Evolutionary conservation across 2,113 vertebrate genomes (phyloP).

Genomic region (Indicator maculatus): DNA sequence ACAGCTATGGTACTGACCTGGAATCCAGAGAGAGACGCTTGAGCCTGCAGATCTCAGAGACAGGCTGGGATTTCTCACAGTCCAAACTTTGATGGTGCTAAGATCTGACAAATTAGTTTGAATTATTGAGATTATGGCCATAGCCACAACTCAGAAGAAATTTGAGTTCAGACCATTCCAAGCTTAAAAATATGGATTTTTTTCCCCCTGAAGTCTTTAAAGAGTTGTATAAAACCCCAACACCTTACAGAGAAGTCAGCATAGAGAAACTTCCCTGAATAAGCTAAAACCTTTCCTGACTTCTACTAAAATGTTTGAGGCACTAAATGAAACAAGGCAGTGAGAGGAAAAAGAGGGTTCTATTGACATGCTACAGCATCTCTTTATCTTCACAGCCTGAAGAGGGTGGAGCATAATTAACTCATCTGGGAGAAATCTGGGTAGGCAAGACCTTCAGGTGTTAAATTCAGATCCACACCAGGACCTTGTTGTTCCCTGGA

Average conservation of each 20-base stretch:
- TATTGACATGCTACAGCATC: conserved; percentile 40
- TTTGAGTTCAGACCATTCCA: background rate
- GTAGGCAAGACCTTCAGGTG: background rate
- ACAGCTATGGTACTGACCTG: background rate
- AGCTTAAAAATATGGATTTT: background rate
- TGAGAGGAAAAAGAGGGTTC: background rate
- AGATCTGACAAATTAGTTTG: background rate
- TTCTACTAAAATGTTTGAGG: conserved; percentile 24
- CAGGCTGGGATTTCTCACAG: background rate
- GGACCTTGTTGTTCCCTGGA: background rate
- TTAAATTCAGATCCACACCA: background rate
- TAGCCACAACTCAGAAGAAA: background rate
- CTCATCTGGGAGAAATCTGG: conserved; percentile 39
- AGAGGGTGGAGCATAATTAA: conserved; percentile 47
- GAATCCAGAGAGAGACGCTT: background rate
- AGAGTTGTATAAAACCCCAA: background rate
- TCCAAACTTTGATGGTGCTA: background rate
- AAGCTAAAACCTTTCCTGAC: conserved; percentile 13
- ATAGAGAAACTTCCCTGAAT: background rate
- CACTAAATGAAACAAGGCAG: conserved; percentile 10
- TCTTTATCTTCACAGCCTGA: conserved; percentile 51
- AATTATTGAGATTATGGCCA: background rate
- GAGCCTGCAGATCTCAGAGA: background rate
- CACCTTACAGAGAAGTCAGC: background rate
- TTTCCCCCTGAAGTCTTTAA: background rate